phyloP scores from a whole-genome alignment of 1,140 invertebrate genomes.

The Rhyzopertha dominica region DNA sequence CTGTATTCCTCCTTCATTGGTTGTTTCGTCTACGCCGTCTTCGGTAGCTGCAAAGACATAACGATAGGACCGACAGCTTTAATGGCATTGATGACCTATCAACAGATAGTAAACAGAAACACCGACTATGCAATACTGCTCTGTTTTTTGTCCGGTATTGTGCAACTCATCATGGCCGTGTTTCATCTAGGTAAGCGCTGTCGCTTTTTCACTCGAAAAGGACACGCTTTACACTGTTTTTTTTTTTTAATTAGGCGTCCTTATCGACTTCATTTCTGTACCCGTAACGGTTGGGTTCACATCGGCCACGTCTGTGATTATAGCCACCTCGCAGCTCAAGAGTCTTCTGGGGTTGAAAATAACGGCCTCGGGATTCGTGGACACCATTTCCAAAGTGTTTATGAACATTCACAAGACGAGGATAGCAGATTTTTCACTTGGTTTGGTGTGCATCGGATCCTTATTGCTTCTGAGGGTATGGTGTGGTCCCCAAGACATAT shows the following conservation, averaged over 20 bases:
- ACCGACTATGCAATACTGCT: slow-evolving; percentile 77
- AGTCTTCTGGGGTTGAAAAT: slow-evolving; percentile 74
- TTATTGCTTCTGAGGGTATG: slow-evolving; percentile 67
- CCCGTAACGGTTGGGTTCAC: slow-evolving; percentile 93
- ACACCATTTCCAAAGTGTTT: slow-evolving; percentile 61
- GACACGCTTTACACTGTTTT: slow-evolving; percentile 6
- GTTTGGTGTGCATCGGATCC: slow-evolving; percentile 62
- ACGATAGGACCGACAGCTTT: slow-evolving; percentile 84
- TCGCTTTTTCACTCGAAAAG: slow-evolving; percentile 3
- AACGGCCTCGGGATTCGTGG: slow-evolving; percentile 65
- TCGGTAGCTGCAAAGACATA: slow-evolving; percentile 88
- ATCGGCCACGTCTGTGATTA: slow-evolving; percentile 88
- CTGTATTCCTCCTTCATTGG: slow-evolving; percentile 90
- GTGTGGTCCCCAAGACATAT: slow-evolving; percentile 12
- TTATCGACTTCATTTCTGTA: slow-evolving; percentile 91
- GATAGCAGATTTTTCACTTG: slow-evolving; percentile 63
- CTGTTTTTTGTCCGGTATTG: slow-evolving; percentile 75
- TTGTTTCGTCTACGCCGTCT: slow-evolving; percentile 83
- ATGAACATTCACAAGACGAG: slow-evolving; percentile 57
- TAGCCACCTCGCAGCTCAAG: slow-evolving; percentile 83
- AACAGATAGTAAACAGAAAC: slow-evolving; percentile 62
- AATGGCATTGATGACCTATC: slow-evolving; percentile 76
- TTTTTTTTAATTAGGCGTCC: slow-evolving; percentile 80
- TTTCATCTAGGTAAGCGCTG: slow-evolving; percentile 63
- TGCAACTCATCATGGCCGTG: slow-evolving; percentile 78